phyloP scores from a whole-genome alignment of 2,797 vertebrate species.

The Enteromius anoplus region DNA sequence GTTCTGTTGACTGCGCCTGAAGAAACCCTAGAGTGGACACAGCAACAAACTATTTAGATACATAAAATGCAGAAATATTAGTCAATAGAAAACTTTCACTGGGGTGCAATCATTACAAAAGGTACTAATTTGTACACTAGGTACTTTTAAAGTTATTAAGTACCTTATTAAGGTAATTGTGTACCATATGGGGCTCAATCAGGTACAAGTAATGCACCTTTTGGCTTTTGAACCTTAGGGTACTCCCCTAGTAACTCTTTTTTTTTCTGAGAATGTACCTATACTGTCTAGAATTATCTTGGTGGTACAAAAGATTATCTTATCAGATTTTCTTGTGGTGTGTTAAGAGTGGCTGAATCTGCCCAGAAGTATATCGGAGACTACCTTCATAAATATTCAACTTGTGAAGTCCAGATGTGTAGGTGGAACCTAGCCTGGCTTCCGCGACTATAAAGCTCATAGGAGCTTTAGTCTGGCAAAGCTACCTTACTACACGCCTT shows the following conservation, averaged over 20 bases:
- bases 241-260: background rate
- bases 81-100: background rate
- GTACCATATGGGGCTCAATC: background rate
- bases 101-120: background rate
- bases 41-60: background rate
- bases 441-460: no score
- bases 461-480: no score
- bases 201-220: background rate
- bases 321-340: no score
- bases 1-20: constrained; percentile 98
- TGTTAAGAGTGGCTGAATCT: no score
- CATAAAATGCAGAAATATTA: background rate
- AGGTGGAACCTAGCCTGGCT: no score
- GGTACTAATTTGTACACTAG: background rate
- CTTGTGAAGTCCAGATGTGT: no score
- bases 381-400: no score
- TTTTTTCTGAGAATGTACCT: background rate
- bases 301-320: no score
- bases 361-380: no score
- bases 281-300: background rate
- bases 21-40: constrained; percentile 86
- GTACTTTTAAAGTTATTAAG: background rate
- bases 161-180: background rate
- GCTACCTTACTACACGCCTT: no score
- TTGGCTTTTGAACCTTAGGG: background rate